phyloP scores from a whole-genome alignment of 2,888 invertebrate species.

The Heliothis peltigera region DNA sequence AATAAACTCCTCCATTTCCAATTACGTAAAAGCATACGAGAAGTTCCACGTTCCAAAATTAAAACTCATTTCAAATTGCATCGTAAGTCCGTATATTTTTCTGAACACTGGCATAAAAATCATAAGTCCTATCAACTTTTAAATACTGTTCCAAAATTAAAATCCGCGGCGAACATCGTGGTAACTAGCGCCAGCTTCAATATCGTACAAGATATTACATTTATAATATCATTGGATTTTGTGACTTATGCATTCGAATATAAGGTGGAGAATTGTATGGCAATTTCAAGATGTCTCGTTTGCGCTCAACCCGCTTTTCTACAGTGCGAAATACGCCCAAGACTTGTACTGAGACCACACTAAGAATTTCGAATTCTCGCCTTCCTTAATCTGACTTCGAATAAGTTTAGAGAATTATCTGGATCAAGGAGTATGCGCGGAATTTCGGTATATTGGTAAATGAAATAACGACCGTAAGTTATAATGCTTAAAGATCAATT shows the following conservation, averaged over 20 bases:
- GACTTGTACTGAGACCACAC: slow-evolving; percentile 56
- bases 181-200: slow-evolving; percentile 37
- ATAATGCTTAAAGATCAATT: slow-evolving; percentile 48
- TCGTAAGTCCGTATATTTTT: slow-evolving; percentile 4
- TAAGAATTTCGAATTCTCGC: slow-evolving; percentile 64
- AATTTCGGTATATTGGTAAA: slow-evolving; percentile 48
- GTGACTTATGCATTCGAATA: rapidly evolving
- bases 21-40: background rate
- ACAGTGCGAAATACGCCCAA: slow-evolving; percentile 52
- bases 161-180: slow-evolving; percentile 35
- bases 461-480: slow-evolving; percentile 42
- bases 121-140: slow-evolving; percentile 43
- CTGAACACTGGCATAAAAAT: slow-evolving; percentile 43
- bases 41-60: background rate
- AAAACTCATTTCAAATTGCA: slow-evolving; percentile 32
- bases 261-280: slow-evolving; percentile 24
- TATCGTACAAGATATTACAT: slow-evolving; percentile 11
- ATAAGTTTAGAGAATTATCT: slow-evolving; percentile 64
- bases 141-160: slow-evolving; percentile 49
- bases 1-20: background rate
- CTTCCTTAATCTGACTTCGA: slow-evolving; percentile 60
- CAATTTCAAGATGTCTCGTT: slow-evolving; percentile 8
- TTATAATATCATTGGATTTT: background rate
- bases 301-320: slow-evolving; percentile 34
- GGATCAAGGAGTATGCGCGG: slow-evolving; percentile 56